Base-by-base conservation (phyloP, 2,888 invertebrate genomes). In the Platycheirus albimanus region DNA sequence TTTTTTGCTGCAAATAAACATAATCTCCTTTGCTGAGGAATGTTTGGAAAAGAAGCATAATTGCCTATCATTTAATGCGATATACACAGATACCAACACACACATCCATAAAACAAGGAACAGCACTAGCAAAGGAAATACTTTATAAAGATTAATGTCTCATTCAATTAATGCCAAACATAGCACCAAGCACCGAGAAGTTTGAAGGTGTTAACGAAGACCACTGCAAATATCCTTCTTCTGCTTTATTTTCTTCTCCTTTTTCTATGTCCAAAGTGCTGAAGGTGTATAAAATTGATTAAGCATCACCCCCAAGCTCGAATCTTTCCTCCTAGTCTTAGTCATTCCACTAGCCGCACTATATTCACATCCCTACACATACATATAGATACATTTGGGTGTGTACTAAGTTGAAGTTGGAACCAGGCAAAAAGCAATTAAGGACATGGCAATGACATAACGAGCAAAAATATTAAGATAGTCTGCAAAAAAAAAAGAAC, bases 261-360 rank as follows among this genome's bases (percentile, higher is more conserved):
- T 30, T 38, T 28, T 19, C 24, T 10, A 17, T 13, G 30, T 30
- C 38, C 72, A 72, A 74, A 74, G 56, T 78, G 83, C 83, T 78
- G 78, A 83, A 83, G 83, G 83, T 83, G 83, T 83, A 78, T 83
- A 78, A 83, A 83, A 83, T 78, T 83, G 83, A 83, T 83, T 83
- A 83, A 83, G 78, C 69, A 69, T 83, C 72, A 43, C 28, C 43
- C 24, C 24, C 24, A 24, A 24, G 24, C 6, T 24, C 24, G 3
- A 3, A 24, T 24, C 6, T 6, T 6, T 24, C 6, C 24, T 24
- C 36, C n/a, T n/a, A n/a, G n/a, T n/a, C n/a, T n/a, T n/a, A n/a
- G n/a, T n/a, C n/a, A n/a, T n/a, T n/a, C n/a, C n/a, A n/a, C n/a
- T n/a, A n/a, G n/a, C n/a, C n/a, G n/a, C 36, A 6, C 36, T 36